A percentile compares a stretch with the other conserved stretches of the same genome.
These are phyloP conservation scores for Apogon talboti DNA, from an alignment of 2,797 vertebrate genomes.

Conservation along the genomic window DNA sequence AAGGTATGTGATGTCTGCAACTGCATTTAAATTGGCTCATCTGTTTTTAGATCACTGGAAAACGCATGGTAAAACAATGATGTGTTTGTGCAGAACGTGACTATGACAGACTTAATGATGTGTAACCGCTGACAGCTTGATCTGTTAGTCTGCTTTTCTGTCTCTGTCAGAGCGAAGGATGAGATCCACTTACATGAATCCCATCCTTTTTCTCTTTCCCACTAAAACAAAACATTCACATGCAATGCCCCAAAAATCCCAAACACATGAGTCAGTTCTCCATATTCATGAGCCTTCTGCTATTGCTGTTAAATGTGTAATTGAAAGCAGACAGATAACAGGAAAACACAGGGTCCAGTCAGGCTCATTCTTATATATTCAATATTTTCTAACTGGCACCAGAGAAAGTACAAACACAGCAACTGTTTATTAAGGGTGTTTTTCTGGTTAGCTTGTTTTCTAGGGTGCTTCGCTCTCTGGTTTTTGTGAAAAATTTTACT, in stretches of 20 bases:
- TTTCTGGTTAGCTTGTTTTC: constrained; percentile 13
- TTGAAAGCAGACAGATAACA: constrained; percentile 56
- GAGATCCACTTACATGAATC: constrained; percentile 15
- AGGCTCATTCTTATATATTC: constrained; percentile 2
- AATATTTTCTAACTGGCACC: constrained; percentile 8
- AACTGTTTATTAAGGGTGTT: constrained; percentile 7
- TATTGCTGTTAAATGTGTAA: constrained; percentile 47
- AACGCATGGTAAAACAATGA: constrained; percentile 1
- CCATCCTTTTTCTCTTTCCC: constrained; percentile 30
- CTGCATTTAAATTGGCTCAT: constrained; percentile 38
- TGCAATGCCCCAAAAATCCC: constrained; percentile 59
- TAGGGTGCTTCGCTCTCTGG: constrained; percentile 7
- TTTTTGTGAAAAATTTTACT: constrained; percentile 41
- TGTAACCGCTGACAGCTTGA: constrained; percentile 44
- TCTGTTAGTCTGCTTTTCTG: constrained; percentile 33
- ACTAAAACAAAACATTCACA: constrained; percentile 59
- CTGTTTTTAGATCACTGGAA: constrained; percentile 73
- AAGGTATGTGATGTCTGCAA: constrained; percentile 46
- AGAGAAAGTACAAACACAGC: constrained; percentile 17
- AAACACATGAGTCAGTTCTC: constrained; percentile 61
- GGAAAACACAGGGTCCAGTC: constrained; percentile 21
- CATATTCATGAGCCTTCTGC: constrained; percentile 42
- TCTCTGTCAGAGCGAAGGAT: neutral
- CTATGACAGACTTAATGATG: constrained; percentile 26
- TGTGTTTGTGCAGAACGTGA: constrained; percentile 46